Base-by-base conservation (phyloP, 2,113 vertebrate species). In the Suncus etruscus region DNA sequence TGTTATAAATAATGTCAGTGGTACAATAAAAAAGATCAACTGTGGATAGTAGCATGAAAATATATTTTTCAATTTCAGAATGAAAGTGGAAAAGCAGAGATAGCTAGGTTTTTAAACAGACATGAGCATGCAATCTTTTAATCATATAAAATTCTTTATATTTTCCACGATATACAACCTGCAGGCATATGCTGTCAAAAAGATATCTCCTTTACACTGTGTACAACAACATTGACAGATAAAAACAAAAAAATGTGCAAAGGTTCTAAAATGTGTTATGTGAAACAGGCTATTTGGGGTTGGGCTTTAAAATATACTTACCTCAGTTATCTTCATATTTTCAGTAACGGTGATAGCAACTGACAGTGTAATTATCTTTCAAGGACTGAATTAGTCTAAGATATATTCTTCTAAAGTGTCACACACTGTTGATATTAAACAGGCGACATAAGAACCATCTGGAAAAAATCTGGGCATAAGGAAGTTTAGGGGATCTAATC, bases 311-410 rank as follows among this genome's bases (percentile, higher is more conserved):
- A 39, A 96, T 84, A 86, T 1, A 83, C 79, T 96, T 83, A 83
- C 25, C 77, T 81, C 85, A 83, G 95, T 79, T 93, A 93, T 90
- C 93, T 87, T 93, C 81, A 78, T 47, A 83, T 80, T 90, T 66
- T 51, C 3, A 1, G 92, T 93, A 97, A 89, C 95, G 79, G 72
- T 76, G 95, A 94, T 92, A 92, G 91, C 87, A 96, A 96, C 91
- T 80, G 94, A 96, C 89, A 97, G 85, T 24, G 91, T 95, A 96
- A 97, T 97, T 97, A 96, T 96, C 89, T 95, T 96, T 95, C 97
- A 95, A 96, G 95, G 91, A 89, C 94, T 79, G 92, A 72, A 94
- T 16, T 61, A 65, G 58, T 82, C 68, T 92, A 58, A 70, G 84
- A 96, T 94, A 91, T 88, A 92, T 58, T 93, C 93, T 51, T 85